Percentiles rank a stretch among this genome's conserved stretches.
These are phyloP conservation scores for Anableps anableps DNA, from an alignment of 2,797 vertebrate species.

Conservation along the genomic window DNA sequence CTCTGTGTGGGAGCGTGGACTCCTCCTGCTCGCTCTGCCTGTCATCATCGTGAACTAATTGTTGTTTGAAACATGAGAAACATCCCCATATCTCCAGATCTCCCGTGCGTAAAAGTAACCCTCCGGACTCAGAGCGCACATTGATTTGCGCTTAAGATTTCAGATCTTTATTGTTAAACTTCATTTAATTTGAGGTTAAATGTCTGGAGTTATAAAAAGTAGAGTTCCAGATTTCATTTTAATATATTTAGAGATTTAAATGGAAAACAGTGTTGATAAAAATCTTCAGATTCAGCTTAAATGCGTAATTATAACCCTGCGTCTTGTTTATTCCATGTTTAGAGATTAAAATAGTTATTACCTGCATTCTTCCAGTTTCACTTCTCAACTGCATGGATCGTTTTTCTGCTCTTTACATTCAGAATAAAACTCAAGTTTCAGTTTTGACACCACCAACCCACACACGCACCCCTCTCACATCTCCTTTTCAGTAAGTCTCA, in stretches of 20 bases:
- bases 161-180: neutral
- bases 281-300: neutral
- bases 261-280: neutral
- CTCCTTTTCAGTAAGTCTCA: constrained; percentile 43
- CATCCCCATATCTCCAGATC: neutral
- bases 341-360: constrained; percentile 4
- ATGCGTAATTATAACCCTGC: neutral
- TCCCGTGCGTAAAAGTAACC: constrained; percentile 38
- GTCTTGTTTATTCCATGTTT: neutral
- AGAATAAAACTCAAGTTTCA: constrained; percentile 44
- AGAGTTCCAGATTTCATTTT: neutral
- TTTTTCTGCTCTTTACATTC: constrained; percentile 33
- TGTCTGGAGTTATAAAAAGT: neutral
- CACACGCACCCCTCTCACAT: constrained; percentile 54
- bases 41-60: constrained; percentile 3
- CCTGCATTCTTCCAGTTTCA: constrained; percentile 57
- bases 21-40: neutral
- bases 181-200: neutral
- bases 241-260: neutral
- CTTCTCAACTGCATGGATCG: constrained; percentile 33
- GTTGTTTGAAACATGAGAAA: constrained; percentile 11
- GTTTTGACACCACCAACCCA: constrained; percentile 37
- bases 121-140: constrained; percentile 7
- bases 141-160: neutral
- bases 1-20: neutral